Evolutionary conservation across 2,113 vertebrate species (phyloP), one percentile per base, ranked within the genome.

Genomic region (Symphodus melops): DNA sequence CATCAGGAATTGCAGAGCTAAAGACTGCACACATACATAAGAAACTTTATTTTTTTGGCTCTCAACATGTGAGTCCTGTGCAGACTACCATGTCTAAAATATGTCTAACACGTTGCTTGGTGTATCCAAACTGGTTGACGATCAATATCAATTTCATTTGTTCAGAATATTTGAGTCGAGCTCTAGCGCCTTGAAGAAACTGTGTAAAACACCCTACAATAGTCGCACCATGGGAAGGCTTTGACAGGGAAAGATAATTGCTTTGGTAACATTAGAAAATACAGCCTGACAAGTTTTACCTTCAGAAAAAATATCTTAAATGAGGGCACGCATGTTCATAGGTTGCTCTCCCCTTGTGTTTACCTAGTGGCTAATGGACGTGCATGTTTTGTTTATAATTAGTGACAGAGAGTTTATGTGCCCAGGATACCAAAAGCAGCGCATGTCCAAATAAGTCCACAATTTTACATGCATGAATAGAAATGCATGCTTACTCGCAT

Each of bases 301-400:
- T 48, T 48, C 46, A 41, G 39, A 41, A 41, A 41, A 41, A 41
- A 41, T 10, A 41, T 41, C 1, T 17, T 49, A 7, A 49, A 49
- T 12, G 46, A 49, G 46, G 46, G 17, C 46, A 49, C n/a, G 46
- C 46, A 19, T 54, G 8, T 54, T 54, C 10, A 25, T 55, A 59
- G n/a, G 6, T 49, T 2, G 36, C 10, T 56, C 52, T 57, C 21
- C 55, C 52, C 28, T 42, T 23, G 37, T 77, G 77, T 85, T 79
- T 81, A 66, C 72, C 71, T 48, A 5, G 57, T 82, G 62, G 65
- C 80, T 81, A 89, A 89, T 79, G 80, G 77, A 78, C 25, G 3
- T 23, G 37, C 25, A 85, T 75, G 9, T 46, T 60, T 86, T 84
- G 77, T 83, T 84, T 72, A 86, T 63, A 67, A 64, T 82, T 77